Percentiles rank a stretch among this genome's conserved stretches.
Evolutionary conservation across 1,140 invertebrate genomes (phyloP).

Genomic region (Aphaenogaster rudis): DNA sequence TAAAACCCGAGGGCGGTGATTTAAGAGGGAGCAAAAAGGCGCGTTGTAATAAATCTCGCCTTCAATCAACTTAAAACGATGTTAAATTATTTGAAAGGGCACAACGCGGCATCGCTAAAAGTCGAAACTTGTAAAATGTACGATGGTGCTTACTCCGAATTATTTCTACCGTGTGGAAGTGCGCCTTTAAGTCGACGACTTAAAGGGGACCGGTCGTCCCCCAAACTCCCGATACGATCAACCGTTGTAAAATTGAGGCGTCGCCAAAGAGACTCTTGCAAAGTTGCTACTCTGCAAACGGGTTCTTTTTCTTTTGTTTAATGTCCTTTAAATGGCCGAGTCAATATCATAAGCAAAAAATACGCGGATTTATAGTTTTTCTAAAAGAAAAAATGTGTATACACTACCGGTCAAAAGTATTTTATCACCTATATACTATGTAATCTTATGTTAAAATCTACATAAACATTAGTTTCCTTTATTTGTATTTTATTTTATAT

Average conservation of each 20-base stretch:
- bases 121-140: conserved; percentile 67
- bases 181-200: conserved; percentile 62
- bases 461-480: too few relatives aligned
- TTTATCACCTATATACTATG: too few relatives aligned
- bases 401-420: too few relatives aligned
- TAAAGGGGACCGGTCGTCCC: conserved; percentile 28
- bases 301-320: too few relatives aligned
- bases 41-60: conserved; percentile 76
- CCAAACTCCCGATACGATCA: neutral
- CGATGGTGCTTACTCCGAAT: conserved; percentile 61
- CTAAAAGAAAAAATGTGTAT: neutral
- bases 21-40: conserved; percentile 51
- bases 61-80: conserved; percentile 84
- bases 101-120: conserved; percentile 69
- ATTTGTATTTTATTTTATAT: too few relatives aligned
- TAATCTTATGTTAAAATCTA: too few relatives aligned
- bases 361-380: neutral
- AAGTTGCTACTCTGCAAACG: neutral
- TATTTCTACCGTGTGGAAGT: conserved; percentile 40
- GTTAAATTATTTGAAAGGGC: conserved; percentile 82
- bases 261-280: neutral
- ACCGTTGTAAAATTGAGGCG: conserved; percentile 1
- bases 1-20: neutral
- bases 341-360: neutral
- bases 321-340: neutral